Base-by-base conservation (phyloP, 2,888 invertebrate species). In the Lepidocyrtoides sp. region DNA sequence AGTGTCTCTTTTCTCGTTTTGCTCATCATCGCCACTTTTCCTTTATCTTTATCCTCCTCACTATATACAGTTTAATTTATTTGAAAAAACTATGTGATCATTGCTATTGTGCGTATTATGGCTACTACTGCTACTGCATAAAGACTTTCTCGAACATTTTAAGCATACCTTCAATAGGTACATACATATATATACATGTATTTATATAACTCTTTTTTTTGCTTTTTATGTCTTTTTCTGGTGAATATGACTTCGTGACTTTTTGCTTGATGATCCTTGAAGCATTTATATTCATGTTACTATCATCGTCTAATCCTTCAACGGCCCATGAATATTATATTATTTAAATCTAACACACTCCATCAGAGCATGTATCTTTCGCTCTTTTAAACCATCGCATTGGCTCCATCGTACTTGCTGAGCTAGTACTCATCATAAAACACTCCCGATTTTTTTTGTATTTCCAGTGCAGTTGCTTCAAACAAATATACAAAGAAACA, bases 201-300 rank as follows among this genome's bases (percentile, higher is more conserved):
- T 36, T 36, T 36, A 7, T 36, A 36, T 36, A 77, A 29, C 23
- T 51, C 29, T 51, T 17, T 82, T n/a, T n/a, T 51, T 26, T 51
- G 29, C 51, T 84, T 66, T 48, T 83, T 63, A 66, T 83, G 44
- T 83, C 51, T 69, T 84, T 48, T 63, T 66, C 48, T 66, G 26
- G 69, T 54, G 72, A 69, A 84, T 84, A 84, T 69, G 72, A 84
- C 72, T 79, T 77, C 32, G 81, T 89, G 83, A 83, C 83, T 89
- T 89, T 89, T 89, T 89, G 91, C 75, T 89, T 91, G 91, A 89
- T 91, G 91, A 91, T 91, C 91, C 91, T 89, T 91, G 89, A 89
- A 89, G 89, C 60, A 83, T 89, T 89, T 89, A 60, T 75, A 60
- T 48, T 79, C 63, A 66, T 81, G 79, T 36, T 85, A 54, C 44